A percentile compares a stretch with the other conserved stretches of the same genome.
These are phyloP conservation scores for Malurus alboscapulatus DNA, from an alignment of 2,113 vertebrate genomes.

Conservation along the genomic window DNA sequence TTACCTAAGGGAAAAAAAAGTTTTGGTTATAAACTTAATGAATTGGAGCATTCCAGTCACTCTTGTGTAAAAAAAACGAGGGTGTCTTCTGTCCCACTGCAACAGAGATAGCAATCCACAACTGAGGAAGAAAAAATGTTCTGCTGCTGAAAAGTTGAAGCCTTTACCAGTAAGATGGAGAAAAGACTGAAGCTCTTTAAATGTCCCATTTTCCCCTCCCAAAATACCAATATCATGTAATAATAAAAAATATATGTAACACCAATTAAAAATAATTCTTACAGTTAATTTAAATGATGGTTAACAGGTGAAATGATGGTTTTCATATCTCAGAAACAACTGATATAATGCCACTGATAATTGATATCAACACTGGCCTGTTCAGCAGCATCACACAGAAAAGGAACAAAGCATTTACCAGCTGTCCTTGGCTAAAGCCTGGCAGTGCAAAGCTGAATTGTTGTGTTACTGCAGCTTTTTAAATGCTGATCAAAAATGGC, in stretches of 20 bases:
- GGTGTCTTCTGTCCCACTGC: not conserved
- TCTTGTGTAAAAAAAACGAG: not conserved
- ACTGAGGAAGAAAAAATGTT: not conserved
- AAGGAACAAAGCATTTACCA: not conserved
- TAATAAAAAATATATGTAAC: not conserved
- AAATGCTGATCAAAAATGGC: not conserved
- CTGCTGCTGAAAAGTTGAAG: not conserved
- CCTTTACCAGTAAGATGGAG: not conserved
- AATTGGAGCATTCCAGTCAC: not conserved
- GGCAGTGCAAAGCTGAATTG: not conserved
- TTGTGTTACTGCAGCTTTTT: not conserved
- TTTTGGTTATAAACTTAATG: not conserved
- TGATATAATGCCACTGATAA: not conserved
- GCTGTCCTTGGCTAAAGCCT: not conserved
- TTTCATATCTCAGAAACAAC: not conserved
- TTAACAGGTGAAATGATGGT: not conserved
- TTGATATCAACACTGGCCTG: not conserved
- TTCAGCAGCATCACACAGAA: accelerated
- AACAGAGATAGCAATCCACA: not conserved
- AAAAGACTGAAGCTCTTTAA: not conserved
- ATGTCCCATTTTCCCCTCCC: not conserved
- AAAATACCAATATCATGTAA: not conserved
- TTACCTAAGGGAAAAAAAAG: not conserved
- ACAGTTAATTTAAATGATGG: not conserved
- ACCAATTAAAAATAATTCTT: not conserved